phyloP scores from a whole-genome alignment of 92 coral and sea anemone genomes.

The Parazoanthus swiftii region DNA sequence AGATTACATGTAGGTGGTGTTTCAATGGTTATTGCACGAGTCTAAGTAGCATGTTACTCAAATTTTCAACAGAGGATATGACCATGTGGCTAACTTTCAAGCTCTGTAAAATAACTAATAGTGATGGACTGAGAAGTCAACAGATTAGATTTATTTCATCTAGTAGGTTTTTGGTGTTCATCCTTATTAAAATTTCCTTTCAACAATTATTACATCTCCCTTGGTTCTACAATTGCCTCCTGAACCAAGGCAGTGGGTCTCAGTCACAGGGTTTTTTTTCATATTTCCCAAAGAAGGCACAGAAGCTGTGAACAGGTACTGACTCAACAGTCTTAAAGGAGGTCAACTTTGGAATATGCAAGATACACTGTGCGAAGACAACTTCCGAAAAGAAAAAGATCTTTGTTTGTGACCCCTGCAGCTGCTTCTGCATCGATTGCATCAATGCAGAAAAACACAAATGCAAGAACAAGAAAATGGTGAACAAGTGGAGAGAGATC shows the following conservation, averaged over 20 bases:
- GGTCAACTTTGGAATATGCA: background rate
- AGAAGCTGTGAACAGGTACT: no score
- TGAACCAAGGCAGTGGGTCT: no score
- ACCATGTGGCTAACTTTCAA: background rate
- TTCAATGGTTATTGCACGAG: background rate
- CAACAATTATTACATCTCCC: background rate
- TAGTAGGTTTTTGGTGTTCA: constrained; percentile 5
- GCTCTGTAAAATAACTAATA: background rate
- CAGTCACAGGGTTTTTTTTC: no score
- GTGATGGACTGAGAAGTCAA: constrained; percentile 16
- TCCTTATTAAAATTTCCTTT: constrained; percentile 1
- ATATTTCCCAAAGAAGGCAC: no score
- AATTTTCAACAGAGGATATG: constrained; percentile 6
- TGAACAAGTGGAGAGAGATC: background rate
- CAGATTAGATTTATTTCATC: background rate
- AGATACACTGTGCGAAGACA: constrained; percentile 15
- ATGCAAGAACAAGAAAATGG: background rate
- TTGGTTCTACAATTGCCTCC: background rate
- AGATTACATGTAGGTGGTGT: background rate
- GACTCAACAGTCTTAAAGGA: background rate
- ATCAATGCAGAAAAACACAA: background rate
- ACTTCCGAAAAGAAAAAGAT: constrained; percentile 1
- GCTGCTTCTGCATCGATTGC: constrained; percentile 1
- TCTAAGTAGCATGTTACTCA: background rate
- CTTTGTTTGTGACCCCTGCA: background rate